These are phyloP conservation scores for Cygnus atratus DNA, from an alignment of 2,113 vertebrate species.

Conservation along the genomic window DNA sequence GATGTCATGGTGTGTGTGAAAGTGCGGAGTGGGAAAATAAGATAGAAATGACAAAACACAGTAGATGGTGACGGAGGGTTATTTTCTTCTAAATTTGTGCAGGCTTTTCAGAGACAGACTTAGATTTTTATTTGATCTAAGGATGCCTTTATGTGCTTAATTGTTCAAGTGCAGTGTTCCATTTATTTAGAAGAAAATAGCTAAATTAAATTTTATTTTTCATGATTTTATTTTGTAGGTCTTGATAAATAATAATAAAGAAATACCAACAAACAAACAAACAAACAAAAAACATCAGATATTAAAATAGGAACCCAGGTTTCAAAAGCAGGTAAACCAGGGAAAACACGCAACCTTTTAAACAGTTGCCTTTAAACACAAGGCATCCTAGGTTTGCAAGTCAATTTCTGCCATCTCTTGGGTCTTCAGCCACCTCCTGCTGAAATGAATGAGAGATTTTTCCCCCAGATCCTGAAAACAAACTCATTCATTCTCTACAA, in stretches of 20 bases:
- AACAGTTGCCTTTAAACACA: neutral
- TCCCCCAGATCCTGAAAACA: neutral
- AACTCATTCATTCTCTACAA: neutral
- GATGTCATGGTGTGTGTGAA: neutral
- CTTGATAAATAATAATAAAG: neutral
- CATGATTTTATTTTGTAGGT: neutral
- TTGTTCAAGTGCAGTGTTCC: neutral
- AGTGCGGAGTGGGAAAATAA: neutral
- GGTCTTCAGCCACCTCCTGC: neutral
- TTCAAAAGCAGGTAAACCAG: neutral
- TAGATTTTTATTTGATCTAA: neutral
- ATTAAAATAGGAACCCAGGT: neutral
- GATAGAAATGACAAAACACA: neutral
- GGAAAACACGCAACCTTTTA: neutral
- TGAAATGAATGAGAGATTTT: neutral
- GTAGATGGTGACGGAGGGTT: neutral
- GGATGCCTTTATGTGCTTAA: neutral
- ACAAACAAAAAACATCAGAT: neutral
- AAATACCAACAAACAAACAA: neutral
- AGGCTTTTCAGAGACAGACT: neutral
- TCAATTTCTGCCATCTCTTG: neutral
- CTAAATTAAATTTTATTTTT: neutral
- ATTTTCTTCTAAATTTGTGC: neutral
- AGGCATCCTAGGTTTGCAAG: neutral
- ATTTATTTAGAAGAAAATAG: neutral